Base-by-base conservation (phyloP, 1,140 invertebrate species). In the Drosophila navojoa region DNA sequence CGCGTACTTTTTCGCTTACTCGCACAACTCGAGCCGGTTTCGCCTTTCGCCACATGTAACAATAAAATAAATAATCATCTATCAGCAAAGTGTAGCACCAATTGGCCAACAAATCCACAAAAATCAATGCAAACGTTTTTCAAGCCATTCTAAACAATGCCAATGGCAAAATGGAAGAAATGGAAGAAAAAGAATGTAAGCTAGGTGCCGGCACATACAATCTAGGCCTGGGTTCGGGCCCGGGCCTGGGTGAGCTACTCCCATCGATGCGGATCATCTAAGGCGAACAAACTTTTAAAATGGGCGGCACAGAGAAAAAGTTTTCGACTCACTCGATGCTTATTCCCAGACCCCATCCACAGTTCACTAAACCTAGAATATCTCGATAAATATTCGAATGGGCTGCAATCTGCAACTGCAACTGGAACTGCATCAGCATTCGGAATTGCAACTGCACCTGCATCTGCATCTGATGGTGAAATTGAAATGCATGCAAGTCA, bases 231-330 rank as follows among this genome's bases (percentile, higher is more conserved):
- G 32, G 32, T 7, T 19, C 13, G 9, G 32, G 32, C 9, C 5
- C 5, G 3, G 27, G 27, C 5, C 3, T 29, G 27, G 27, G 27
- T 32, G 29, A 4, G 19, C 32, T 3, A 45, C 64, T 59, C 54
- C 54, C 49, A 15, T 29, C 22, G 11, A 5, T 22, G 5, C 49
- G 22, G 50, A 44, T 10, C 50, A 52, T 53, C 29, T n/a, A 16
- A 47, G 42, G 19, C 55, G 25, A 50, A 44, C 55, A 64, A 40
- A 76, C 72, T 76, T 76, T 76, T 60, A 19, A 71, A 75, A 50
- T 27, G 29, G 25, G 42, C 27, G 45, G 59, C 29, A 35, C 45
- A 44, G 4, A 16, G 15, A 19, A 38, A 35, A 27, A 27, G 49
- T n/a, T 25, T 50, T 15, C 22, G 27, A 11, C 29, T 27, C 13